Base-by-base conservation (phyloP, 2,797 vertebrate genomes). In the Sandelia bainsii region DNA sequence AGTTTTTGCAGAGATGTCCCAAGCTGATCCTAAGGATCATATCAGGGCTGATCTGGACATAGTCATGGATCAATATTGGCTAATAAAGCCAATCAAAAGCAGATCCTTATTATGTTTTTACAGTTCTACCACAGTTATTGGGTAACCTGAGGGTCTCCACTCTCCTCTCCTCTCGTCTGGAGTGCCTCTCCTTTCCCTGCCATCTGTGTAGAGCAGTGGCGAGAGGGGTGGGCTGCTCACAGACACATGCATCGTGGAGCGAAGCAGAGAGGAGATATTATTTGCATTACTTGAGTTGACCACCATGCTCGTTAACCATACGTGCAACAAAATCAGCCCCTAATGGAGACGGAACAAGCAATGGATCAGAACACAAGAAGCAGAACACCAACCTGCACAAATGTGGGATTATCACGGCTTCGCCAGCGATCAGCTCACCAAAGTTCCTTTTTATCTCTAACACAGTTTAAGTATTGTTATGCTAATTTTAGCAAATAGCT, bases 1-100 rank as follows among this genome's bases (percentile, higher is more conserved):
- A 22, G 52, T 51, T 64, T 73, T 50, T 73, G 56, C 46, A 22
- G 11, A 46, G 6, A 22, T 49, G 46, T 22, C 9, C 20, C 46
- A 49, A 49, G n/a, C 46, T n/a, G 11, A 49, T 6, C 10, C 20
- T 11, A 12, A 22, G n/a, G 20, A 23, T 22, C 11, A 11, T 1
- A 23, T 46, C 45, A 20, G n/a, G n/a, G 44, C 44, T n/a, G 17
- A 45, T 45, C 7, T n/a, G 17, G 45, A n/a, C 19, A 22, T 48
- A 20, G 17, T 20, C 3, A n/a, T 19, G 7, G 19, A 48, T 5
- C 44, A 8, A 10, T 10, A 48, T 48, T 1, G 8, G 9, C 44
- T n/a, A 19, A n/a, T 8, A 19, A 19, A 9, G 44, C n/a, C 9
- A n/a, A 48, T 20, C 45, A 20, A 48, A n/a, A n/a, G 44, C 17